These are phyloP conservation scores for Alosa sapidissima DNA, from an alignment of 2,797 vertebrate genomes.

Conservation along the genomic window DNA sequence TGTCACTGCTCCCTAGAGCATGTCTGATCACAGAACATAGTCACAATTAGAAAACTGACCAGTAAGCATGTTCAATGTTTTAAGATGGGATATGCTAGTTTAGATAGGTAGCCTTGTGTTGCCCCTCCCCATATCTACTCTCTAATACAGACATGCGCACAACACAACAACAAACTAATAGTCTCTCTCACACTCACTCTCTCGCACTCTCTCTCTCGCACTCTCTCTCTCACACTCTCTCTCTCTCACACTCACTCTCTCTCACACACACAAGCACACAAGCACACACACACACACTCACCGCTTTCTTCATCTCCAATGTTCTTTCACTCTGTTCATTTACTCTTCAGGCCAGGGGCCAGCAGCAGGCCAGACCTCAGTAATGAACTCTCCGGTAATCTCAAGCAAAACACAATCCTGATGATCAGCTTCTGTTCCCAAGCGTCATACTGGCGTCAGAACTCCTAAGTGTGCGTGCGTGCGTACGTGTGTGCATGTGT, in stretches of 20 bases:
- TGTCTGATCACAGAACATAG: not conserved
- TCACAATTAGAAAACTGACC: not conserved
- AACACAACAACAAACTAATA: too few relatives aligned
- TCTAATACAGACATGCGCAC: too few relatives aligned
- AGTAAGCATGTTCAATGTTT: not conserved
- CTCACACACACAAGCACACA: too few relatives aligned
- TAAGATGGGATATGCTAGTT: not conserved
- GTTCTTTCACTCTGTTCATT: not conserved
- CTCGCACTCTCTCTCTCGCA: too few relatives aligned
- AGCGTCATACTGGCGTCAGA: not conserved
- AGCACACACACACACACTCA: not conserved
- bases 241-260: too few relatives aligned
- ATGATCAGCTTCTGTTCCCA: not conserved
- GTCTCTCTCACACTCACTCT: too few relatives aligned
- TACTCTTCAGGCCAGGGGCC: not conserved
- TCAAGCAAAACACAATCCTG: conserved; percentile 13
- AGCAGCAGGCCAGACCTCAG: not conserved
- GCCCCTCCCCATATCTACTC: not conserved
- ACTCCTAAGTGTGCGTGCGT: not conserved
- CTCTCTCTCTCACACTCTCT: too few relatives aligned
- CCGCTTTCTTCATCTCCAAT: not conserved
- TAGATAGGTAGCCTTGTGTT: not conserved
- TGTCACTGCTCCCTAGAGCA: not conserved
- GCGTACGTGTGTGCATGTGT: not conserved
- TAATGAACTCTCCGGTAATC: not conserved